These are phyloP conservation scores for Opisthocomus hoazin DNA, from an alignment of 2,113 vertebrate species.

Conservation along the genomic window DNA sequence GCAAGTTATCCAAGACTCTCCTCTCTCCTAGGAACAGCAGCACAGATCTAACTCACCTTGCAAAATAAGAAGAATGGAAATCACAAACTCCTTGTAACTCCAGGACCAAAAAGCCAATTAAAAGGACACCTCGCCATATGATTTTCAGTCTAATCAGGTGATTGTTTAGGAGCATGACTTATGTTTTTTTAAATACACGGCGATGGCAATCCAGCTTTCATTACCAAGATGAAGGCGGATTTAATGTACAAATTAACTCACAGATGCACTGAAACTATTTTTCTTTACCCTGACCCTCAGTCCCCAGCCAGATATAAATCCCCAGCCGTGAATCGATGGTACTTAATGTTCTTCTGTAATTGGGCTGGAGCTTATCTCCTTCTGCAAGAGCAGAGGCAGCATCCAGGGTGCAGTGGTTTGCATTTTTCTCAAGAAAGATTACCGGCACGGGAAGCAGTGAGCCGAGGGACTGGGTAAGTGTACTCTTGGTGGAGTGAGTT, in stretches of 20 bases:
- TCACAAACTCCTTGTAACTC: background rate
- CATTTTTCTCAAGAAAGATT: background rate
- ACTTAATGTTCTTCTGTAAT: background rate
- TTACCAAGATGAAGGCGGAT: constrained; percentile 8
- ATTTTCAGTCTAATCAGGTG: background rate
- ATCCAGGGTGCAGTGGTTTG: background rate
- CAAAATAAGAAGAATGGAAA: background rate
- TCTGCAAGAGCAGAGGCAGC: background rate
- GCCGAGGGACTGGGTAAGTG: background rate
- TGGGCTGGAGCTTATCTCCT: background rate
- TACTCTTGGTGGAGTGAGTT: constrained; percentile 41
- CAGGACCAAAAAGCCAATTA: background rate
- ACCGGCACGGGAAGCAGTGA: background rate
- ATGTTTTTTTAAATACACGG: background rate
- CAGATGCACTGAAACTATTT: background rate
- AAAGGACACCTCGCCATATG: background rate
- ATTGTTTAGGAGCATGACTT: background rate
- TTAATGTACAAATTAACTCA: constrained; percentile 8
- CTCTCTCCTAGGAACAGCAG: background rate
- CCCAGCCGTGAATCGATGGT: background rate
- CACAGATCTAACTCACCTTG: background rate
- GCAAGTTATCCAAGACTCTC: background rate
- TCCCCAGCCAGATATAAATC: background rate
- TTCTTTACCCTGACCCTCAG: background rate
- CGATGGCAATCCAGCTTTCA: background rate